Base-by-base conservation (phyloP, 1,140 invertebrate species). In the Drepana arcuata region DNA sequence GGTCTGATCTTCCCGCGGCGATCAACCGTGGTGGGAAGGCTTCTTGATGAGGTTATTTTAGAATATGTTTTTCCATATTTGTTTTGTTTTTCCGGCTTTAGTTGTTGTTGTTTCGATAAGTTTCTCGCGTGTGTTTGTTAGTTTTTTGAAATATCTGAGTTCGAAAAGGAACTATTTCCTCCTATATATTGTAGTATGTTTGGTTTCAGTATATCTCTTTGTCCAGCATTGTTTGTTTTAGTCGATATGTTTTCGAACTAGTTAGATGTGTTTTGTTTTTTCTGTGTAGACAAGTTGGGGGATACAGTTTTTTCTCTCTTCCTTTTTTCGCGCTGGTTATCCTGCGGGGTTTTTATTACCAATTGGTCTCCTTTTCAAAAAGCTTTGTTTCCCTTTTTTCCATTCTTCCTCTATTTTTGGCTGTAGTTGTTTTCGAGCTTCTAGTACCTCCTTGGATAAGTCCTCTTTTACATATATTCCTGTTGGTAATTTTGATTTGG, bases 351-450 rank as follows among this genome's bases (percentile, higher is more conserved):
- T 28, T 34, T 41, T 2, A 40, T 28, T 14, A 48, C 15, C 1
- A 48, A 13, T 36, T 37, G 35, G 15, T 39, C 36, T 13, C 39
- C 34, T 16, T 27, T 38, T 4, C 47, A 35, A 16, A 13, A 38
- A 1, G 40, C 43, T 11, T 32, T 29, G 9, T 47, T 43, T 10
- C 48, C 39, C 1, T 35, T 41, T 27, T 26, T 47, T 21, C 2
- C n/a, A 42, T 28, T 46, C 48, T 35, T 45, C 21, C 10, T 21
- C 16, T 16, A 34, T 16, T 15, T 41, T 9, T 1, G 11, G 2
- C 10, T 38, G 34, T 2, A 52, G 34, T 6, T 23, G 11, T 26
- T 47, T 52, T 3, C 43, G 34, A n/a, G 11, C 36, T 40, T 47
- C 15, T 27, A 42, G 7, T 7, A 31, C 34, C 24, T 52, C 38